Base-by-base conservation (phyloP, 2,888 invertebrate species). In the Luperina nickerlii region DNA sequence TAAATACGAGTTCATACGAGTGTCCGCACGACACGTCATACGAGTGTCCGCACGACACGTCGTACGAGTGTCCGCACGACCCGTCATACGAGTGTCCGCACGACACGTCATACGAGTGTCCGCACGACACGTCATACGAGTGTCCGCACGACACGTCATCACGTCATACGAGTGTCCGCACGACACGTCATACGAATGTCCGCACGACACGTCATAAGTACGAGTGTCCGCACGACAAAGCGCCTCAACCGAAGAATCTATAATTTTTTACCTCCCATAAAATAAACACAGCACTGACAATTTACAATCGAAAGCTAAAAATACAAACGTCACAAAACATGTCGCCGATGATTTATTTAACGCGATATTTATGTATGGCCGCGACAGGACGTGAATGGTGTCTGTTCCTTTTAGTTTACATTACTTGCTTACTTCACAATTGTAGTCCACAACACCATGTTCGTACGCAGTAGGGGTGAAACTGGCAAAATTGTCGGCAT, bases 341-440 rank as follows among this genome's bases (percentile, higher is more conserved):
- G 94, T 94, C 93, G 89, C 93, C 92, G 92, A 95, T 96, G 96
- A 96, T 96, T 96, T 96, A 96, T 95, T 94, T 95, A 94, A 94
- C 94, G 92, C 93, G 90, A 94, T 95, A 95, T 95, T 96, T 96
- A 95, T 95, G 94, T 95, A 92, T 86, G 89, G 79, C 84, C 81
- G 87, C 87, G 91, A 91, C 94, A 94, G 94, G 94, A 94, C 94
- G 93, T 93, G 94, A 91, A 92, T 90, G 93, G 92, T 92, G 93
- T 93, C 93, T 93, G 93, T 90, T 92, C 91, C 91, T 92, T 92
- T 93, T 91, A 90, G 93, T 93, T 94, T 94, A 94, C 94, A 93
- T 94, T 92, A 92, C 90, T 86, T 85, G 83, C 90, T 86, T 86
- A 82, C 76, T 81, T 85, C 79, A 66, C 51, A 38, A 72, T 42